Conservation (phyloP, 2,797 vertebrate species). For the Notoglanidium macrostoma region DNA sequence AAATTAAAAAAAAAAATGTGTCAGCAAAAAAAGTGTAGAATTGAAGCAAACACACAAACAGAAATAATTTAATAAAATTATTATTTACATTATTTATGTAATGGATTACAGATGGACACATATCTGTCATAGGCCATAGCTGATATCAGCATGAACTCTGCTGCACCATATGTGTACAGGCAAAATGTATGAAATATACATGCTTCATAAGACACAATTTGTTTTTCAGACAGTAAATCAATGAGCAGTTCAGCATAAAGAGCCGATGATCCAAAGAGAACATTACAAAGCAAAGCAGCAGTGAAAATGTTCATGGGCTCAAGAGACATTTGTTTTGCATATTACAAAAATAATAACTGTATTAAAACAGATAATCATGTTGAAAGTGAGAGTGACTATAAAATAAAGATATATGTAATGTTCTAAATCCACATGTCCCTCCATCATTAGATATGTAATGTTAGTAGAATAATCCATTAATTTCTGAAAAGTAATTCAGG, state of each 20-base stretch:
- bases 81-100: no score
- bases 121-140: slow-evolving; percentile 50
- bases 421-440: slow-evolving; percentile 8
- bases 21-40: no score
- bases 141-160: slow-evolving; percentile 44
- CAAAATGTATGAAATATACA: slow-evolving; percentile 39
- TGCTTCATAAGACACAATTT: slow-evolving; percentile 20
- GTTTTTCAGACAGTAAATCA: slow-evolving; percentile 39
- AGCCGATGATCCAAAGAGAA: slow-evolving; percentile 30
- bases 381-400: neutral
- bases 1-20: no score
- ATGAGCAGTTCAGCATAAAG: slow-evolving; percentile 48
- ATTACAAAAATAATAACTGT: slow-evolving; percentile 26
- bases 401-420: slow-evolving; percentile 31
- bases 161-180: slow-evolving; percentile 34
- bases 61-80: no score
- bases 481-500: no score
- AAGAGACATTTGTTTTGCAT: slow-evolving; percentile 23
- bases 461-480: no score
- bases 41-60: no score
- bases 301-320: slow-evolving; percentile 48
- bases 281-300: slow-evolving; percentile 38
- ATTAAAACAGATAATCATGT: slow-evolving; percentile 15
- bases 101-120: slow-evolving; percentile 47
- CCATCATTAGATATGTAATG: neutral